Percentiles rank a stretch among this genome's conserved stretches.
These are phyloP conservation scores for Mandrillus leucophaeus DNA, from an alignment of 2,113 vertebrate species.

Conservation along the genomic window DNA sequence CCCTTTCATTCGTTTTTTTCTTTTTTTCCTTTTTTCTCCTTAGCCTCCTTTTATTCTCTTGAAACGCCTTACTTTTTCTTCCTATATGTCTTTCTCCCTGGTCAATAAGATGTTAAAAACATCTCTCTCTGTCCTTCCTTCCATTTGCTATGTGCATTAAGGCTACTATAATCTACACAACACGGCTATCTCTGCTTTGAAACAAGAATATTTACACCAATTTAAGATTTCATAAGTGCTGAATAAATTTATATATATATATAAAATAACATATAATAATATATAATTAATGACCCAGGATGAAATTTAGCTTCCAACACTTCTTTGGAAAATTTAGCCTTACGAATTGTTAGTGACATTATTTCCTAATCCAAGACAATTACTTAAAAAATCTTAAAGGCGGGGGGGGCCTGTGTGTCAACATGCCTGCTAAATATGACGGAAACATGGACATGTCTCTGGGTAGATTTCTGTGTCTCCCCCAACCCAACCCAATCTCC, in stretches of 20 bases:
- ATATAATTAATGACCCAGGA: not conserved
- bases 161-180: not conserved
- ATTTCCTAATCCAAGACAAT: not conserved
- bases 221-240: not conserved
- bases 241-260: not conserved
- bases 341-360: not conserved
- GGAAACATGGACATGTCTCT: not conserved
- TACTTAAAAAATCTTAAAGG: not conserved
- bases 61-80: not conserved
- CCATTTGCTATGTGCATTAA: not conserved
- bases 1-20: not conserved
- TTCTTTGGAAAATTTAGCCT: not conserved
- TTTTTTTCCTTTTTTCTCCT: not conserved
- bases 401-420: not conserved
- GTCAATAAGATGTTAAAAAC: not conserved
- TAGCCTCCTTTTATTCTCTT: not conserved
- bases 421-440: not conserved
- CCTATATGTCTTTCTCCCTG: not conserved
- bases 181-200: not conserved
- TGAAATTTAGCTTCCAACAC: not conserved
- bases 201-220: not conserved
- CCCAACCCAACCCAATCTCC: fast-evolving
- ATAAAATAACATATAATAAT: not conserved
- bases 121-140: not conserved
- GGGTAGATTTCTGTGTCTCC: not conserved